Evolutionary conservation across 2,888 invertebrate genomes (phyloP).

Genomic region (Leptarthrus brevirostris): DNA sequence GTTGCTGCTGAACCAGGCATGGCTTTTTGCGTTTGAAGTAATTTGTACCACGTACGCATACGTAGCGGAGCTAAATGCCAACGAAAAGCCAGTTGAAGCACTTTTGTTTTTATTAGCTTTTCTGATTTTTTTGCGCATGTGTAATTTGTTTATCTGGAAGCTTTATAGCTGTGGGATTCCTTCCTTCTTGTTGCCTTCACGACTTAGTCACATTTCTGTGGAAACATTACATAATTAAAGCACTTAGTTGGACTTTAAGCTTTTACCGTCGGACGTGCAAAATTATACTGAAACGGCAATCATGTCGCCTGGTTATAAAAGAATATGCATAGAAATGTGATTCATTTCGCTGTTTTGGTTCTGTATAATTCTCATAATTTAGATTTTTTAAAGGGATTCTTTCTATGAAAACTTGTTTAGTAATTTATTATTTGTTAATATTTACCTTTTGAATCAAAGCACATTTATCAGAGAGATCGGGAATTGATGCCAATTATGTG

Average conservation of each 20-base stretch:
- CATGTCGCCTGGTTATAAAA: not conserved
- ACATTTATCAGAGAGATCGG: no score
- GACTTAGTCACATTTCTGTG: not conserved
- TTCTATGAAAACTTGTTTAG: no score
- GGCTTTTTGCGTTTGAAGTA: not conserved
- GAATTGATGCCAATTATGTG: no score
- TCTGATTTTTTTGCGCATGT: not conserved
- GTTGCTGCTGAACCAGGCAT: not conserved
- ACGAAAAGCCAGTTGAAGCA: not conserved
- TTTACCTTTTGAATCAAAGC: no score
- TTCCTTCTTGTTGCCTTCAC: not conserved
- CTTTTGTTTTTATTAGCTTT: not conserved
- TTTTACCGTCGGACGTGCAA: not conserved
- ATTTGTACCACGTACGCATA: not conserved
- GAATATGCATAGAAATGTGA: no score
- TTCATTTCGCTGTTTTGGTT: no score
- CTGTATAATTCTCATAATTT: no score
- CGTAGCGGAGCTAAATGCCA: not conserved
- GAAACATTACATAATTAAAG: not conserved
- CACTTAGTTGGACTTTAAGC: no score
- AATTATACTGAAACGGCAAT: not conserved
- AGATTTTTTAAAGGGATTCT: no score
- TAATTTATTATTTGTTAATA: no score
- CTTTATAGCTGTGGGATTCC: constrained; percentile 11
- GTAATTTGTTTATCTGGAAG: constrained; percentile 17